Evolutionary conservation across 1,140 invertebrate species (phyloP), one percentile per base, ranked within the genome.

Genomic region (Lasioglossum baleicum): DNA sequence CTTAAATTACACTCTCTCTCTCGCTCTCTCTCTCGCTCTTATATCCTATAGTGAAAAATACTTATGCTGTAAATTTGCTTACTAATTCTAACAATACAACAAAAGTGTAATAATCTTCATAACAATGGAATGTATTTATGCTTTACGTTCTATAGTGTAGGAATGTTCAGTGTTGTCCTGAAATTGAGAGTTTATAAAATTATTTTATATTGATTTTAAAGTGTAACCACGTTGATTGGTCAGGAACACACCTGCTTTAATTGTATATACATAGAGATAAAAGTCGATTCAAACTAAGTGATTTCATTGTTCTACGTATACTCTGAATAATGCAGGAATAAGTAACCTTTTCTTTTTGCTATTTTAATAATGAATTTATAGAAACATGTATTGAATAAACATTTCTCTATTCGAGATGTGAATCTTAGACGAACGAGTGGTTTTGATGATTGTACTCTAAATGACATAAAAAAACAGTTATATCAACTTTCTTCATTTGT

Each of bases 151-250:
- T 88, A 90, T 75, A 85, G 81, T 84, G 80, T 88, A 86, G 90
- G 91, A 92, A 92, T 92, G 91, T 91, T 89, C 67, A 75, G 86
- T 86, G 81, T 88, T 88, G 87, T 91, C 88, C 88, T 90, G 84
- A 87, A 87, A 83, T 87, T 69, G 70, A 77, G 83, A 77, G 83
- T 82, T 84, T 72, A 87, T 80, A 83, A 84, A 81, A 83, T 81
- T 81, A 85, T 75, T 63, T 72, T 64, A 60, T 87, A 65, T 84
- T 65, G 81, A 88, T 87, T 85, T 87, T 83, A 85, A 80, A 87
- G 85, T 91, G 91, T 92, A 92, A 92, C 91, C 91, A 91, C 91
- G 90, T 88, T 90, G 89, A 92, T 90, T 92, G 90, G 90, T 82
- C 87, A 92, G 90, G 90, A 92, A 92, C 90, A 91, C 88, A 90